Evolutionary conservation across 1,140 invertebrate genomes (phyloP).

Genomic region (Atopsyche davidsoni): DNA sequence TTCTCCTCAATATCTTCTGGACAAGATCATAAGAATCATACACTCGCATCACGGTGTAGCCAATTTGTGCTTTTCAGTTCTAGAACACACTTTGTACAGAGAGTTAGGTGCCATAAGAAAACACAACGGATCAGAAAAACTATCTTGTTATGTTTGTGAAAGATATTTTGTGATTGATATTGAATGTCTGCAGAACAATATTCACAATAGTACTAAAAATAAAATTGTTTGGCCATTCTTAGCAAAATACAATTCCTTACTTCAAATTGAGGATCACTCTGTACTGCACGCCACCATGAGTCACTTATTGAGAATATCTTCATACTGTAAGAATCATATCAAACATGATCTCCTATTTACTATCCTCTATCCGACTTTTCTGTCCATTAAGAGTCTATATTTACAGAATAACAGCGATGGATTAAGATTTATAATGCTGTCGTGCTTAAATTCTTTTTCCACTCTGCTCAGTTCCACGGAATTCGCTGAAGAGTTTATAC

Average conservation of each 20-base stretch:
- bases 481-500: slow-evolving; percentile 54
- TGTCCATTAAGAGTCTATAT: slow-evolving; percentile 48
- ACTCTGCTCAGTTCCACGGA: slow-evolving; percentile 49
- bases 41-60: slow-evolving; percentile 36
- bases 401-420: slow-evolving; percentile 40
- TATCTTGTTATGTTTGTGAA: slow-evolving; percentile 42
- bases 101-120: slow-evolving; percentile 46
- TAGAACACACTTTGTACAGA: slow-evolving; percentile 55
- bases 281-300: slow-evolving; percentile 51
- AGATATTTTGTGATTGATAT: slow-evolving; percentile 29
- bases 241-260: slow-evolving; percentile 51
- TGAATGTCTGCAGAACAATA: not conserved
- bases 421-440: slow-evolving; percentile 53
- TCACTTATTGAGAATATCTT: slow-evolving; percentile 55
- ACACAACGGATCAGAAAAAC: slow-evolving; percentile 29
- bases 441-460: slow-evolving; percentile 56
- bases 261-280: slow-evolving; percentile 50
- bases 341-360: slow-evolving; percentile 53
- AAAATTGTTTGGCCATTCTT: slow-evolving; percentile 52
- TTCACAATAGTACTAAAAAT: slow-evolving; percentile 25
- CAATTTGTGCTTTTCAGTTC: slow-evolving; percentile 38
- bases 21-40: slow-evolving; percentile 40
- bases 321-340: slow-evolving; percentile 47
- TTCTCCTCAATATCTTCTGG: slow-evolving; percentile 44
- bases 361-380: slow-evolving; percentile 57